These are phyloP conservation scores for Lates calcarifer DNA, from an alignment of 2,113 vertebrate genomes.

Conservation along the genomic window DNA sequence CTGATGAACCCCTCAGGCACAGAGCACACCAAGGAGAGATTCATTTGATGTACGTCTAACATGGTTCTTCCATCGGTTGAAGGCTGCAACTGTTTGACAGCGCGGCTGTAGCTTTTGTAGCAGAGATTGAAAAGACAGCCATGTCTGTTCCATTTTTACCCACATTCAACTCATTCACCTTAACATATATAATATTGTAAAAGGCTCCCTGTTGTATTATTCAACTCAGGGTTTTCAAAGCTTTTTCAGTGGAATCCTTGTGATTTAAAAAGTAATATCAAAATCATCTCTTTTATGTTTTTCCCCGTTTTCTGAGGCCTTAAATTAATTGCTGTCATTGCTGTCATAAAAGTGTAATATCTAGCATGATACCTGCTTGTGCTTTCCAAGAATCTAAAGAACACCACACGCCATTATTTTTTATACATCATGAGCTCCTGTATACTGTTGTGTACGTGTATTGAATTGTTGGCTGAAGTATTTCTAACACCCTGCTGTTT, in stretches of 20 bases:
- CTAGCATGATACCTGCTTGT: background rate
- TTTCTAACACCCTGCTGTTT: background rate
- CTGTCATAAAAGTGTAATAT: background rate
- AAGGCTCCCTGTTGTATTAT: slow-evolving; percentile 26
- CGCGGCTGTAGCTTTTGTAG: slow-evolving; percentile 10
- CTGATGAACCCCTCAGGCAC: slow-evolving; percentile 61
- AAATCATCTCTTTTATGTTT: background rate
- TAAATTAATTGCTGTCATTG: background rate
- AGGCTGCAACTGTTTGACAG: slow-evolving; percentile 25
- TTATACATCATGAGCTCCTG: background rate
- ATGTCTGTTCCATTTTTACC: slow-evolving; percentile 40
- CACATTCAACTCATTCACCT: slow-evolving; percentile 16
- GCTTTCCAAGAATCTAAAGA: background rate
- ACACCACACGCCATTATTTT: background rate
- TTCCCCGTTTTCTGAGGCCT: background rate
- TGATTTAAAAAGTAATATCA: background rate
- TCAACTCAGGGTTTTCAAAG: background rate
- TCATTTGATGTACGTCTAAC: slow-evolving; percentile 52
- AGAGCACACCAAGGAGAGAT: slow-evolving; percentile 39
- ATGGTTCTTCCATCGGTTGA: slow-evolving; percentile 2
- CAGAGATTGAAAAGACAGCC: slow-evolving; percentile 17
- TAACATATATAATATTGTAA: slow-evolving; percentile 6
- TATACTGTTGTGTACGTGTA: background rate
- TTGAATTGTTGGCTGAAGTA: background rate
- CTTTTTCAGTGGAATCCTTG: background rate